Evolutionary conservation across 1,140 invertebrate species (phyloP), one percentile per base, ranked within the genome.

Genomic region (Plectus sambesii): DNA sequence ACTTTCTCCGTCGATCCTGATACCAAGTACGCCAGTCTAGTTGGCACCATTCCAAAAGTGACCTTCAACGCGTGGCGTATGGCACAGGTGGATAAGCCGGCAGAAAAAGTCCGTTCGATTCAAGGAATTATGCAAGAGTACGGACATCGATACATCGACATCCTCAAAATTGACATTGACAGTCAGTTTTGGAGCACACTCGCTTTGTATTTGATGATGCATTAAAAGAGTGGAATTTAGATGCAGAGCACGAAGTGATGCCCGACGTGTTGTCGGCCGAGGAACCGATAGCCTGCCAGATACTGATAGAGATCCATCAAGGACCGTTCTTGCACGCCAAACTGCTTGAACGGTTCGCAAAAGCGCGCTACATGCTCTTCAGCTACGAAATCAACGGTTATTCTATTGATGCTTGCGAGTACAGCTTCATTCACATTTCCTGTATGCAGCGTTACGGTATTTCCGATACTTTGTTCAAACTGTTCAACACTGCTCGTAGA

Each of bases 231-330:
- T 40, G 29, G 19, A 25, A 40, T 25, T 19, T 40, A 5, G 38
- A 19, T 25, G 38, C 20, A 5, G 19, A 40, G 38, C 5, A 22
- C 38, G n/a, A 12, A 5, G 5, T 5, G 5, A 25, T 40, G 5
- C 38, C 38, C 5, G 6, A n/a, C n/a, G n/a, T n/a, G n/a, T n/a
- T n/a, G n/a, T n/a, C n/a, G n/a, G n/a, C n/a, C n/a, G n/a, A n/a
- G n/a, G n/a, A n/a, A n/a, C n/a, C n/a, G n/a, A n/a, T n/a, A n/a
- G n/a, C n/a, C 38, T 40, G 38, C n/a, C 38, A 40, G 38, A 40
- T 40, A 19, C 38, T 40, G 5, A 40, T 40, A 19, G 38, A 40
- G n/a, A 19, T 40, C 38, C 38, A 40, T n/a, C 5, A 25, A 5
- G n/a, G 5, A n/a, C n/a, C 38, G 5, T 6, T 6, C 5, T 22